Base-by-base conservation (phyloP, 2,797 vertebrate genomes). In the Pangasius krempfi region DNA sequence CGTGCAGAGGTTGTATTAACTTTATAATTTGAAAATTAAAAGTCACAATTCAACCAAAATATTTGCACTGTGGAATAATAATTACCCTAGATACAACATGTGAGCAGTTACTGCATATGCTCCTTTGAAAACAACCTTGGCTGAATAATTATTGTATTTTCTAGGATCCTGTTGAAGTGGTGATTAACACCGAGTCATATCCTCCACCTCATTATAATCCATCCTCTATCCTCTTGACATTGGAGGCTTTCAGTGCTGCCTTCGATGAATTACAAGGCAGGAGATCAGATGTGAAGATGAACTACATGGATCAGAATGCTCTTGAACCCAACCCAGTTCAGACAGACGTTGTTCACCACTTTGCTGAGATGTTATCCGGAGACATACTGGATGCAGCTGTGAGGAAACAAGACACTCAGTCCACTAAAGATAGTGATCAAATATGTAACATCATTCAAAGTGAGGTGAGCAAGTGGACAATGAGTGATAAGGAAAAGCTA, bases 301-400 rank as follows among this genome's bases (percentile, higher is more conserved):
- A 66, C 58, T 70, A 89, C 25, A 62, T 56, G 18, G 47, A 91
- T 81, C 87, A 89, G 25, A 81, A 76, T 84, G 47, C 81, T 87
- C 75, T 62, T 84, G 87, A 91, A 85, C 86, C 37, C 33, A 47
- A 84, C 87, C 73, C 50, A 85, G 4, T 44, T 16, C 47, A 86
- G 68, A 73, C 52, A 84, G 64, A 89, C 5, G 18, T 75, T 56
- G 80, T 92, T 88, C 86, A 93, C 33, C 70, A 81, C 60, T 96
- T 95, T 90, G 94, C 95, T 10, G 89, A 93, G 66, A 93, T 88
- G 60, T 90, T 96, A 90, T 90, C 94, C 1, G 84, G 90, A 86
- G 92, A 90, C 82, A 94, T 95, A 86, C 79, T 95, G 76, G 91
- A 89, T 33, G 92, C 93, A 0, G 73, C 90, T 20, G 3, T 90